Evolutionary conservation across 2,797 vertebrate genomes (phyloP).

Genomic region (Decapterus maruadsi): DNA sequence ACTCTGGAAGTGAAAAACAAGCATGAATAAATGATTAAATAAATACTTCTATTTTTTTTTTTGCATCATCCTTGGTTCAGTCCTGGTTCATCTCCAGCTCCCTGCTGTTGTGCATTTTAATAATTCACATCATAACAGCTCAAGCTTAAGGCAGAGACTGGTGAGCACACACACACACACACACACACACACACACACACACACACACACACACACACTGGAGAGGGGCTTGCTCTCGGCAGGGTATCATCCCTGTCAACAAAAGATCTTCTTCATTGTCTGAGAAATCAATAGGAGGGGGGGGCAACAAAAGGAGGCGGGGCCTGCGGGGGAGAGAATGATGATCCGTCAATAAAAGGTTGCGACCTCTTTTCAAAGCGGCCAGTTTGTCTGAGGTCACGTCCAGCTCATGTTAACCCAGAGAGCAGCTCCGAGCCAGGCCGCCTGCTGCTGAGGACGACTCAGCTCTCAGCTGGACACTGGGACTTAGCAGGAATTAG

Average conservation of each 20-base stretch:
- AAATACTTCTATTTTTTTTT: background rate
- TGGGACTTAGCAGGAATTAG: conserved; percentile 66
- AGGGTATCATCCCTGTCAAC: conserved; percentile 65
- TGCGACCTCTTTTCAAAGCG: conserved; percentile 70
- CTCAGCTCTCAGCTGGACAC: conserved; percentile 57
- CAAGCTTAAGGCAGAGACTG: conserved; percentile 40
- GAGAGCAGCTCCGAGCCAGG: conserved; percentile 66
- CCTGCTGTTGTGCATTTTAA: conserved; percentile 47
- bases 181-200: conserved; percentile 18
- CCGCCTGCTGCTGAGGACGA: conserved; percentile 27
- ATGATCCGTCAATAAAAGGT: conserved; percentile 84
- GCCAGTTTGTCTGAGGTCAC: conserved; percentile 72
- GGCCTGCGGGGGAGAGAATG: conserved; percentile 69
- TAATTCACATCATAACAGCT: conserved; percentile 65
- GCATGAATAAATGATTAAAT: conserved; percentile 20
- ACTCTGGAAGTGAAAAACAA: conserved; percentile 39
- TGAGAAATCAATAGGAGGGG: conserved; percentile 67
- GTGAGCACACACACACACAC: conserved; percentile 8
- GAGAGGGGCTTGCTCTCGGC: conserved; percentile 49
- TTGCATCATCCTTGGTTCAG: conserved; percentile 27
- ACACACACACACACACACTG: background rate
- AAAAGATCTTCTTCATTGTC: conserved; percentile 76
- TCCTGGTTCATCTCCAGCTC: conserved; percentile 22
- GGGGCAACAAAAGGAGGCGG: conserved; percentile 68
- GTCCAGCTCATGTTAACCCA: conserved; percentile 68